Percentiles rank a stretch among this genome's conserved stretches.
Conservation (phyloP, 2,113 vertebrate genomes). For the Sterrhoptilus dennistouni region DNA sequence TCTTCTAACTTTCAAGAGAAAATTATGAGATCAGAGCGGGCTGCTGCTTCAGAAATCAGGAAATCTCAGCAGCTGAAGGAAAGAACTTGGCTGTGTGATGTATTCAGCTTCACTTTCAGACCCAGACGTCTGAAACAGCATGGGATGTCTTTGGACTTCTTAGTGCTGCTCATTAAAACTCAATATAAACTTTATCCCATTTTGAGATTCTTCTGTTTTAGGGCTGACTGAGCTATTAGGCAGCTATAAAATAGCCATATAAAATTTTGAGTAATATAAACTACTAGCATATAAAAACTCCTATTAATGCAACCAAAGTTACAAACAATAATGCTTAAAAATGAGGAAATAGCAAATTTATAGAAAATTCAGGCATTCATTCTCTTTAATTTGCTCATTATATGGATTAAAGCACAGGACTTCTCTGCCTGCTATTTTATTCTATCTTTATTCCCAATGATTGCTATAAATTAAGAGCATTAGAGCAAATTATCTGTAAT, state of each 20-base stretch:
- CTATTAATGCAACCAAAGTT: background rate
- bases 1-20: background rate
- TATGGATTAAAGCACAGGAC: background rate
- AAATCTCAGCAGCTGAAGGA: background rate
- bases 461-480: conserved; percentile 34
- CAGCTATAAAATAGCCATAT: background rate
- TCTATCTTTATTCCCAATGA: conserved; percentile 10
- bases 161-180: background rate
- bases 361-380: background rate
- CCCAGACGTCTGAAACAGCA: background rate
- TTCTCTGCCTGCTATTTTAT: conserved; percentile 46
- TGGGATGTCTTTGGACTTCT: background rate
- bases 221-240: background rate
- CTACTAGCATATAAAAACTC: background rate
- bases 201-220: background rate
- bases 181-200: background rate
- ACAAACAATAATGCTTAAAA: background rate
- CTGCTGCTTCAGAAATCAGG: background rate
- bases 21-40: background rate
- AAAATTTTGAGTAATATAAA: background rate
- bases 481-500: conserved; percentile 44
- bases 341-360: background rate
- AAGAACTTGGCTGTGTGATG: background rate
- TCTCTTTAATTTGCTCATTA: conserved; percentile 10
- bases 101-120: background rate